A percentile compares a stretch with the other conserved stretches of the same genome.
Evolutionary conservation across 2,888 invertebrate genomes (phyloP).

Genomic region (Dromius quadrimaculatus): DNA sequence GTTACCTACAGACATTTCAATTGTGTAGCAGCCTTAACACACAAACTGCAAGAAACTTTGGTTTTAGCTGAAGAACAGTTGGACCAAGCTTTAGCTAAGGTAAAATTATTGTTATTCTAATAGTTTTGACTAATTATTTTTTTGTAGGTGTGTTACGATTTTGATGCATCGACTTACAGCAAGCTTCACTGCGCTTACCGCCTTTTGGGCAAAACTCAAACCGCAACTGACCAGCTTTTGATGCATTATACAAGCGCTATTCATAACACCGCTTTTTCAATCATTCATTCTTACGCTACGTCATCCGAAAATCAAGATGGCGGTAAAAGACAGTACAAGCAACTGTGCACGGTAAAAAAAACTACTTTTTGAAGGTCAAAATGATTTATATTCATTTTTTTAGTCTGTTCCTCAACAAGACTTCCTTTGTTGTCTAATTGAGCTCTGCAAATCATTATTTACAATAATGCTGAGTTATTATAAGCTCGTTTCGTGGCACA

Average conservation of each 20-base stretch:
- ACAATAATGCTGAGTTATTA: slow-evolving; percentile 84
- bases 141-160: slow-evolving; percentile 73
- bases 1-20: slow-evolving; percentile 86
- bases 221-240: slow-evolving; percentile 93
- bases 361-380: slow-evolving; percentile 2
- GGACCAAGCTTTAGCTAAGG: slow-evolving; percentile 86
- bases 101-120: slow-evolving; percentile 60
- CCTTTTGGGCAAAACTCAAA: slow-evolving; percentile 90
- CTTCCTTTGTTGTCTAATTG: slow-evolving; percentile 82
- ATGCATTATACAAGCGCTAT: slow-evolving; percentile 96
- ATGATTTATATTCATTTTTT: slow-evolving; percentile 54
- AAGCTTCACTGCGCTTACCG: slow-evolving; percentile 90
- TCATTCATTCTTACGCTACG: slow-evolving; percentile 69
- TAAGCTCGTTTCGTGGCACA: slow-evolving; percentile 83
- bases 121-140: slow-evolving; percentile 31
- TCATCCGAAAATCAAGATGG: slow-evolving; percentile 62
- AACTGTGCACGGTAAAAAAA: slow-evolving; percentile 76
- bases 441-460: slow-evolving; percentile 89
- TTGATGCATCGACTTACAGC: slow-evolving; percentile 83
- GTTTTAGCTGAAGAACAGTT: slow-evolving; percentile 92
- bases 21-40: slow-evolving; percentile 90
- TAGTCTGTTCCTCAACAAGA: slow-evolving; percentile 71
- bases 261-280: slow-evolving; percentile 79
- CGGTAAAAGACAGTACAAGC: slow-evolving; percentile 81
- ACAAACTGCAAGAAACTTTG: slow-evolving; percentile 90